Percentiles rank a stretch among this genome's conserved stretches.
phyloP scores from a whole-genome alignment of 2,113 vertebrate genomes.

The Ictalurus furcatus region DNA sequence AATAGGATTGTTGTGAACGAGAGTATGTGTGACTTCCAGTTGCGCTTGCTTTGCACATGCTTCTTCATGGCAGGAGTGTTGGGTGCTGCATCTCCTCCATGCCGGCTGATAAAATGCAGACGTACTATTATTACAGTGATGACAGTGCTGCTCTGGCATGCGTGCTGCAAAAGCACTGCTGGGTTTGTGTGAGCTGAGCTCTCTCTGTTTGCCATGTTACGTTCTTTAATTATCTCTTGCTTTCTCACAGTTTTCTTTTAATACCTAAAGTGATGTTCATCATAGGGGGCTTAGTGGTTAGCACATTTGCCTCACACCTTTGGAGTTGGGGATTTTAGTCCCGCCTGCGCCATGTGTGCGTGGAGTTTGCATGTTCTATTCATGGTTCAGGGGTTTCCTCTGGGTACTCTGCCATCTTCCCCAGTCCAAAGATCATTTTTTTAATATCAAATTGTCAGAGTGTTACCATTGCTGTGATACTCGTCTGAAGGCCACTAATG shows the following conservation, averaged over 20 bases:
- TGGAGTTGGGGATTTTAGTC: no score
- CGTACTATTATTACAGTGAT: conserved; percentile 67
- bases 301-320: no score
- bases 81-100: background rate
- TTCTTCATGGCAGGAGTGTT: conserved; percentile 41
- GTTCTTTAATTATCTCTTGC: background rate
- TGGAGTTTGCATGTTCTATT: no score
- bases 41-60: background rate
- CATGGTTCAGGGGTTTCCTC: no score
- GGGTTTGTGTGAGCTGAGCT: conserved; percentile 45
- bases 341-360: no score
- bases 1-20: background rate
- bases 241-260: background rate
- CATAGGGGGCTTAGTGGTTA: no score
- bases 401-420: background rate
- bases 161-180: conserved; percentile 56
- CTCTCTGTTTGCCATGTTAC: background rate
- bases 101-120: conserved; percentile 58
- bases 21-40: background rate
- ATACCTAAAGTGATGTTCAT: background rate
- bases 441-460: background rate
- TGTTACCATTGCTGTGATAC: background rate
- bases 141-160: conserved; percentile 58
- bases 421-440: no score
- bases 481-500: background rate